A percentile compares a stretch with the other conserved stretches of the same genome.
phyloP scores from a whole-genome alignment of 1,140 invertebrate species.

The Asobara japonica region DNA sequence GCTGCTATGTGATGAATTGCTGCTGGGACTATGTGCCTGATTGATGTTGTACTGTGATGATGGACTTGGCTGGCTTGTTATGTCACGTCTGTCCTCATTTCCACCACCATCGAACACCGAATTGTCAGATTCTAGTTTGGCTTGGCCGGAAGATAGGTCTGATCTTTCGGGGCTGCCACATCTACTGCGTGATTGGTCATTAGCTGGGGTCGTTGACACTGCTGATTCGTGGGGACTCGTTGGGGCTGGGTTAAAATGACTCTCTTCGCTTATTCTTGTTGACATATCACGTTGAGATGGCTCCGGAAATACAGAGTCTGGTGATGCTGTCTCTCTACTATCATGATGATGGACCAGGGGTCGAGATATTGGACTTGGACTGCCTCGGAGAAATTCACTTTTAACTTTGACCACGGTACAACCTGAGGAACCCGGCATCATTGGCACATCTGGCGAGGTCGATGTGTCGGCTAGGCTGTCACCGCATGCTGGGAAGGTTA shows the following conservation, averaged over 20 bases:
- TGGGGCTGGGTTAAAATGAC: constrained; percentile 52
- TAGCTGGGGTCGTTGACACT: constrained; percentile 60
- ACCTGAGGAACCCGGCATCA: constrained; percentile 76
- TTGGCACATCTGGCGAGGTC: constrained; percentile 83
- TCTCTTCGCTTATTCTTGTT: constrained; percentile 56
- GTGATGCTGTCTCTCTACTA: constrained; percentile 56
- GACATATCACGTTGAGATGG: constrained; percentile 35
- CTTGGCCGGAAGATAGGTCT: constrained; percentile 57
- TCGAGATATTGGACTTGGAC: constrained; percentile 58
- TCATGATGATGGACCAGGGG: constrained; percentile 43
- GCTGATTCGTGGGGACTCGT: constrained; percentile 55
- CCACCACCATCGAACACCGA: constrained; percentile 69
- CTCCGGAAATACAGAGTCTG: constrained; percentile 63
- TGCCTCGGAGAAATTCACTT: constrained; percentile 63
- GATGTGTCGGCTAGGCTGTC: constrained; percentile 91
- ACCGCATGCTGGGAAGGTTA: constrained; percentile 72
- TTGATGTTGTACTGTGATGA: constrained; percentile 58
- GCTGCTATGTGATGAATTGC: constrained; percentile 47
- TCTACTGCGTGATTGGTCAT: constrained; percentile 48
- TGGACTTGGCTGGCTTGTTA: constrained; percentile 49
- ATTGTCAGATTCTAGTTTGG: constrained; percentile 66
- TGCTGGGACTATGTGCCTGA: constrained; percentile 58
- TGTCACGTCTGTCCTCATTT: constrained; percentile 43
- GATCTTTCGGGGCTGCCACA: constrained; percentile 58
- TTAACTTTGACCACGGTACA: constrained; percentile 65